phyloP scores from a whole-genome alignment of 2,888 invertebrate species.

The Timandra comae region DNA sequence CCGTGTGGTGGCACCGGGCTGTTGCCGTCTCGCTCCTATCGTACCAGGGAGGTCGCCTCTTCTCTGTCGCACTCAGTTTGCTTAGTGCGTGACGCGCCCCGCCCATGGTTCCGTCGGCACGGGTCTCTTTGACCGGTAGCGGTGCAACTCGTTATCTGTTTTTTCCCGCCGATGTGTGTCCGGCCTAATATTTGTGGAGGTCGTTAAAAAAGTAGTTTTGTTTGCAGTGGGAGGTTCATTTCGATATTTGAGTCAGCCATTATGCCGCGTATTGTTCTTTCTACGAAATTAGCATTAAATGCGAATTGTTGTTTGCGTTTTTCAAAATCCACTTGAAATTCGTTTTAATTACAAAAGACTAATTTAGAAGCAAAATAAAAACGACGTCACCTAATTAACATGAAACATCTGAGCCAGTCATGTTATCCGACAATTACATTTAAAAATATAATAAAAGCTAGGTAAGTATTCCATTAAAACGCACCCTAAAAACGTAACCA shows the following conservation, averaged over 20 bases:
- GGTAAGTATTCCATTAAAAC: not conserved
- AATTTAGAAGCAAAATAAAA: too few relatives aligned
- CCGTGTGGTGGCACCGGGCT: constrained; percentile 57
- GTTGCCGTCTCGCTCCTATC: constrained; percentile 33
- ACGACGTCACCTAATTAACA: too few relatives aligned
- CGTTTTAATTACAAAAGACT: too few relatives aligned
- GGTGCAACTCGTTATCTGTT: constrained; percentile 64
- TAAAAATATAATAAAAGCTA: too few relatives aligned
- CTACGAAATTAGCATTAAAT: too few relatives aligned
- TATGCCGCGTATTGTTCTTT: constrained; percentile 13
- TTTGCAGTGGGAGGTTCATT: constrained; percentile 56
- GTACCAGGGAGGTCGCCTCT: constrained; percentile 24
- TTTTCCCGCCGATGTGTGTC: constrained; percentile 63
- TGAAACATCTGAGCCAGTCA: too few relatives aligned
- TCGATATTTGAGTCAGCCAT: constrained; percentile 44
- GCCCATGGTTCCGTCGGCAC: constrained; percentile 46
- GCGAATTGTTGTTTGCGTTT: too few relatives aligned
- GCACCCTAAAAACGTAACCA: not conserved
- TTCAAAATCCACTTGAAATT: too few relatives aligned
- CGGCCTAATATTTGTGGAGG: constrained; percentile 70
- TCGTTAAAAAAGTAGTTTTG: constrained; percentile 57
- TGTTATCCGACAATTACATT: too few relatives aligned
- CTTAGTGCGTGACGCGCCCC: constrained; percentile 74
- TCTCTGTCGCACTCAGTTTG: constrained; percentile 60
- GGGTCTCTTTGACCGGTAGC: constrained; percentile 71